phyloP scores from a whole-genome alignment of 2,888 invertebrate genomes.

The Machimus atricapillus region DNA sequence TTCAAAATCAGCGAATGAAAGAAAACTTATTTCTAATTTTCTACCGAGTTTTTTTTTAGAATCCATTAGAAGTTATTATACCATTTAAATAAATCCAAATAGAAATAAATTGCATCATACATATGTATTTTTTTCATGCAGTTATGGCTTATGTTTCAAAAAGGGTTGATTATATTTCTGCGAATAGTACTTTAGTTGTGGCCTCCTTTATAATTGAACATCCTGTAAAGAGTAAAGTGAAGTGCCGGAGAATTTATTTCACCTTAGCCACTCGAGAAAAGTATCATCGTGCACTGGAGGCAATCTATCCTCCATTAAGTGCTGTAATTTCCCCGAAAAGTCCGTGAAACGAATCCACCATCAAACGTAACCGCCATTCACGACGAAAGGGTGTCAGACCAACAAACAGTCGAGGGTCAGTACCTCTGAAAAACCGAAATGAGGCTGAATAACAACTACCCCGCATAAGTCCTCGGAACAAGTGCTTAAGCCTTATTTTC shows the following conservation, averaged over 20 bases:
- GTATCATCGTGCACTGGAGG: background rate
- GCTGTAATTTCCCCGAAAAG: background rate
- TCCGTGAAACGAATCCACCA: background rate
- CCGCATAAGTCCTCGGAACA: slow-evolving; percentile 15
- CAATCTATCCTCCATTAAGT: background rate
- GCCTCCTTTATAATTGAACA: background rate
- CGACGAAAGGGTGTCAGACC: background rate
- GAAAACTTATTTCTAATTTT: too few relatives aligned
- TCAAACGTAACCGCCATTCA: background rate
- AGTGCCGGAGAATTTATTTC: background rate
- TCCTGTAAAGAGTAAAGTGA: background rate
- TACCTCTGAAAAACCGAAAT: background rate
- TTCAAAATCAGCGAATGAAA: too few relatives aligned
- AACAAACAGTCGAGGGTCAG: background rate
- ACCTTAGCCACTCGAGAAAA: background rate
- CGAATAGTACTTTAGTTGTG: background rate
- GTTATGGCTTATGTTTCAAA: background rate
- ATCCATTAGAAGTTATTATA: too few relatives aligned
- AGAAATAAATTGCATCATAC: background rate
- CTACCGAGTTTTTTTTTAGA: too few relatives aligned
- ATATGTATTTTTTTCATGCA: background rate
- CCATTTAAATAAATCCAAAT: too few relatives aligned
- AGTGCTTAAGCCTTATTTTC: slow-evolving; percentile 26
- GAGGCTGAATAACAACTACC: background rate
- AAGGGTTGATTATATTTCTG: background rate